Evolutionary conservation across 2,888 invertebrate species (phyloP), one percentile per base, ranked within the genome.

Genomic region (Drosophila paranaensis): DNA sequence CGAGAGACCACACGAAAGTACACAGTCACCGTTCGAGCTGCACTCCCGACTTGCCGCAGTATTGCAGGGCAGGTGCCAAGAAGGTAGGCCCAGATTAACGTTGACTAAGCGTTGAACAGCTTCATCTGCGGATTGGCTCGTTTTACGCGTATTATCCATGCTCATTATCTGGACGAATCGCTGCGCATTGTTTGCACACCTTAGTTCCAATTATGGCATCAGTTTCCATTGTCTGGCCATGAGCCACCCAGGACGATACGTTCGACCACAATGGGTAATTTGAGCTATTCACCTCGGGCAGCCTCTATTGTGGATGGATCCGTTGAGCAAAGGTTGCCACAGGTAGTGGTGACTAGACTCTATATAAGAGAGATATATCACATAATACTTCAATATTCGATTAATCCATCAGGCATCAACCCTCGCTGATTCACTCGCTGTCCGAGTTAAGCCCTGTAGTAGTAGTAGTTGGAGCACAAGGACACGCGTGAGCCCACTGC

Each of bases 131-230:
- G 70, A 74, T 85, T 69, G 82, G 74, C 86, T 88, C 86, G 65
- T 84, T 88, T 88, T 85, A 86, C 86, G 79, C 81, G 69, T 48
- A 88, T 84, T 82, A 84, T 85, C 80, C 76, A 53, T 53, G 71
- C 65, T 65, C 67, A 74, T 79, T 75, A 75, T 72, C 68, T 68
- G 53, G 50, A 2, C 20, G 20, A 20, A 20, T 20, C 72, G 66
- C 45, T 48, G 9, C 11, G 33, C 79, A 73, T 73, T 75, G 79
- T 80, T 61, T 70, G 42, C 43, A n/a, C 46, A 45, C 25, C 39
- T 51, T 46, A 54, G 30, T 61, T 16, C 79, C 72, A 79, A 78
- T 75, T 75, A 79, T 65, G 69, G 78, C 77, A 71, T 77, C 71
- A 65, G 64, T 67, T 67, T 51, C 64, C 75, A 78, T 77, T 77